Evolutionary conservation across 2,888 invertebrate genomes (phyloP).

Genomic region (Barypeithes pellucidus): DNA sequence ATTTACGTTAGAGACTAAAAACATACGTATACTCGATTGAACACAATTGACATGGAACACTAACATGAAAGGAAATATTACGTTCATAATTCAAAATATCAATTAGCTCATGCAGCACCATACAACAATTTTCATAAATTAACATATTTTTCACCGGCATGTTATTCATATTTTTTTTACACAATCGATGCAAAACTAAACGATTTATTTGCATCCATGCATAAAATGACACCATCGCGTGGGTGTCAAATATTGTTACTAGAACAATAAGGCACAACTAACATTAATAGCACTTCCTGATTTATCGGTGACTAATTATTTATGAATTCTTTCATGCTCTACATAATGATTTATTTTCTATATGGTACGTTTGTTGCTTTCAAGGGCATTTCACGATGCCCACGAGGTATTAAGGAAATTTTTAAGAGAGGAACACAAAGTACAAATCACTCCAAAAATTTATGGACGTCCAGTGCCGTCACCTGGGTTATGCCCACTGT

Average conservation of each 20-base stretch:
- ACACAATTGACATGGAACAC: too few relatives aligned
- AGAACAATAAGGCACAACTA: constrained; percentile 18
- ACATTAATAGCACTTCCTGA: constrained; percentile 16
- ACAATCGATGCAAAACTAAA: constrained; percentile 9
- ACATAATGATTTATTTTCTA: constrained; percentile 31
- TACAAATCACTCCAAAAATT: too few relatives aligned
- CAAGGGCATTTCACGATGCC: constrained; percentile 12
- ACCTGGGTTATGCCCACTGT: too few relatives aligned
- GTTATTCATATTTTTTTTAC: constrained; percentile 2
- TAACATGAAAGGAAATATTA: too few relatives aligned
- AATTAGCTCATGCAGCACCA: constrained; percentile 24
- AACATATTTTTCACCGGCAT: constrained; percentile 16
- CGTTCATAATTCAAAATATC: constrained; percentile 24
- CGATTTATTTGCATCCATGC: not conserved
- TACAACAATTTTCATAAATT: constrained; percentile 15
- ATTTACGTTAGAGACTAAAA: too few relatives aligned
- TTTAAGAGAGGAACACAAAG: too few relatives aligned
- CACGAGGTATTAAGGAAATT: not conserved
- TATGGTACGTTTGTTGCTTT: constrained; percentile 11
- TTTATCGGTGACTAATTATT: constrained; percentile 42
- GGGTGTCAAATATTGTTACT: constrained; percentile 17
- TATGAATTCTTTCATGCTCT: constrained; percentile 38
- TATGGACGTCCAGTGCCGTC: too few relatives aligned
- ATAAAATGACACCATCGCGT: constrained; percentile 4
- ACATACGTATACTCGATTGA: too few relatives aligned